Conservation (phyloP, 2,113 vertebrate species). For the Rhynchopsitta pachyrhyncha region DNA sequence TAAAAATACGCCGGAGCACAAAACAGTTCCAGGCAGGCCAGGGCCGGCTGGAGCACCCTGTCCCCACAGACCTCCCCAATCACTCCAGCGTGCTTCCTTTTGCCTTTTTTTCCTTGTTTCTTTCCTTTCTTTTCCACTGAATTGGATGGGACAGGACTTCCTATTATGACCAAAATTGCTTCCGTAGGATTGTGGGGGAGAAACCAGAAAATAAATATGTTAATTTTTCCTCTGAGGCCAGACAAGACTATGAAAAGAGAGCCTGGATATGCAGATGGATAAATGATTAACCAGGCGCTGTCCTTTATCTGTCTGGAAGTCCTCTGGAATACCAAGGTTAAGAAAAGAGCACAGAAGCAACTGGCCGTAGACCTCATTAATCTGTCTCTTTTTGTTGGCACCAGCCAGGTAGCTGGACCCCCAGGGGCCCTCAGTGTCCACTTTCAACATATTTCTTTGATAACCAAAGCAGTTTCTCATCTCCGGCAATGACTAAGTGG, state of each 20-base stretch:
- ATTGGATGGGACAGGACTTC: conserved; percentile 23
- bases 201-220: conserved; percentile 35
- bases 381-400: conserved; percentile 57
- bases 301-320: conserved; percentile 59
- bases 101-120: no score
- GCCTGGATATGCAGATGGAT: conserved; percentile 38
- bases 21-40: neutral
- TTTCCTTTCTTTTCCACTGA: neutral
- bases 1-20: neutral
- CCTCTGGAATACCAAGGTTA: conserved; percentile 50
- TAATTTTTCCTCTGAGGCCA: conserved; percentile 53
- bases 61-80: neutral
- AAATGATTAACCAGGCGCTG: conserved; percentile 56
- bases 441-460: conserved; percentile 31
- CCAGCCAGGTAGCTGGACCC: conserved; percentile 11
- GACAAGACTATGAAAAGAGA: neutral
- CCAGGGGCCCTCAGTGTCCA: neutral
- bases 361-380: conserved; percentile 44
- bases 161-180: conserved; percentile 5
- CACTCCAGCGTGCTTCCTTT: neutral
- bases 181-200: conserved; percentile 6
- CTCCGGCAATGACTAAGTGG: conserved; percentile 22
- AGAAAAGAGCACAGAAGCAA: conserved; percentile 43
- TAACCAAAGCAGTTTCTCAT: conserved; percentile 3
- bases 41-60: neutral